Evolutionary conservation across 2,797 vertebrate genomes (phyloP).

Genomic region (Myotis pilosus): DNA sequence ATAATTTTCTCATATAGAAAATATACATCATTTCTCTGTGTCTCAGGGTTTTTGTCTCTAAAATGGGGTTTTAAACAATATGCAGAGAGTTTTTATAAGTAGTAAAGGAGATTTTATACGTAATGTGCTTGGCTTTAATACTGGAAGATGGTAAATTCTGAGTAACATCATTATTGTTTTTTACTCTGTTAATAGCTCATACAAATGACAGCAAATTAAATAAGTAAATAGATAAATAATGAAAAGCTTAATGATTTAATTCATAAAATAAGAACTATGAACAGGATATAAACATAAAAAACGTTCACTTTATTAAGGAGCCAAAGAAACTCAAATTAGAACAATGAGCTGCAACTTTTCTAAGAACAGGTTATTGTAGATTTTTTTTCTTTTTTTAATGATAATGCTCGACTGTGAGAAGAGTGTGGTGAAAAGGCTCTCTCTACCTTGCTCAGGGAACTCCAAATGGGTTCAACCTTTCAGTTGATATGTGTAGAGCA

Average conservation of each 20-base stretch:
- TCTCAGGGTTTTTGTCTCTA: background rate
- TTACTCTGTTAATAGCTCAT: background rate
- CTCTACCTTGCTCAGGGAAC: background rate
- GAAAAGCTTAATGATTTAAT: background rate
- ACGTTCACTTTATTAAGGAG: background rate
- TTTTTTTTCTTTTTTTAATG: background rate
- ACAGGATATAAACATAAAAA: background rate
- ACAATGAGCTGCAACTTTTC: background rate
- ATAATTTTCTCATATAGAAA: background rate
- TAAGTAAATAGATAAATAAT: background rate
- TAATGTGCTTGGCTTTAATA: background rate
- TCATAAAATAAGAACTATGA: background rate
- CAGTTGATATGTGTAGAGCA: background rate
- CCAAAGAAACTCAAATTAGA: slow-evolving; percentile 40
- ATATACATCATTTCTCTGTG: background rate
- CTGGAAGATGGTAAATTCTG: background rate
- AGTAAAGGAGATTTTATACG: background rate
- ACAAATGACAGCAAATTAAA: background rate
- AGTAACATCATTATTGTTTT: background rate
- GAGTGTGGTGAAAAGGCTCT: background rate
- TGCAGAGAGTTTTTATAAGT: background rate
- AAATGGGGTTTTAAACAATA: background rate
- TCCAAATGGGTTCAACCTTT: background rate
- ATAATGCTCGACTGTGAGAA: background rate
- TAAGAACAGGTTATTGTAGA: background rate